These are phyloP conservation scores for Ceratothoa steindachneri DNA, from an alignment of 2,888 invertebrate species.

Conservation along the genomic window DNA sequence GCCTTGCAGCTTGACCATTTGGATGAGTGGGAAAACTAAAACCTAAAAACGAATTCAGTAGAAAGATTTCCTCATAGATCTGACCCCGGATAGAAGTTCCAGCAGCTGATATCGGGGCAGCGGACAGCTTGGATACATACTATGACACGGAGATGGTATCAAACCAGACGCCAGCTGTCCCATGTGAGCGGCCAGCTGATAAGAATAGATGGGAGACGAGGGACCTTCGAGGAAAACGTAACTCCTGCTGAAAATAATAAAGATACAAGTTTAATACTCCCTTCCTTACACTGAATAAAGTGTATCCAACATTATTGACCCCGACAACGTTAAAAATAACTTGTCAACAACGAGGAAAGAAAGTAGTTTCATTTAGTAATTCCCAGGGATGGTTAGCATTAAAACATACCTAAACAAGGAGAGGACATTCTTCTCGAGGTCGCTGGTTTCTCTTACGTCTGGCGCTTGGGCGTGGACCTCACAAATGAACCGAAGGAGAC, in stretches of 20 bases:
- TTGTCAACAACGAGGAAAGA: too few species aligned
- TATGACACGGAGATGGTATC: constrained; percentile 40
- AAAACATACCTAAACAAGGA: constrained; percentile 39
- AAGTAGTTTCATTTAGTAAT: too few species aligned
- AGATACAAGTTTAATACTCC: too few species aligned
- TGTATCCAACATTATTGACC: too few species aligned
- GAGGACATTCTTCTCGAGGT: constrained; percentile 33
- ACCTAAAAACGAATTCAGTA: not conserved
- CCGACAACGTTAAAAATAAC: too few species aligned
- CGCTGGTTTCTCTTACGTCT: constrained; percentile 14
- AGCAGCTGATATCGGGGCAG: constrained; percentile 28
- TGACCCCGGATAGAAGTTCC: constrained; percentile 24
- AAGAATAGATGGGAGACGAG: constrained; percentile 26
- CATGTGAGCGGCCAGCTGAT: constrained; percentile 45
- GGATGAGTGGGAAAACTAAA: not conserved
- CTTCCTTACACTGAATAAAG: too few species aligned
- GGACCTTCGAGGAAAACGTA: constrained; percentile 32
- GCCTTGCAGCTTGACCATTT: too few species aligned
- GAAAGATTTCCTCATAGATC: constrained; percentile 10
- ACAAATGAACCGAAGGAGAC: constrained; percentile 40
- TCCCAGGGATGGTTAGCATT: too few species aligned
- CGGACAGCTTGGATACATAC: constrained; percentile 36
- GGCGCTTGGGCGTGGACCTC: constrained; percentile 32
- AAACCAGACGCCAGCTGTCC: constrained; percentile 35
- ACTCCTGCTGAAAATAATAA: constrained; percentile 19